Percentiles rank a stretch among this genome's conserved stretches.
These are phyloP conservation scores for Rotaria socialis DNA, from an alignment of 2,888 invertebrate species.

Conservation along the genomic window DNA sequence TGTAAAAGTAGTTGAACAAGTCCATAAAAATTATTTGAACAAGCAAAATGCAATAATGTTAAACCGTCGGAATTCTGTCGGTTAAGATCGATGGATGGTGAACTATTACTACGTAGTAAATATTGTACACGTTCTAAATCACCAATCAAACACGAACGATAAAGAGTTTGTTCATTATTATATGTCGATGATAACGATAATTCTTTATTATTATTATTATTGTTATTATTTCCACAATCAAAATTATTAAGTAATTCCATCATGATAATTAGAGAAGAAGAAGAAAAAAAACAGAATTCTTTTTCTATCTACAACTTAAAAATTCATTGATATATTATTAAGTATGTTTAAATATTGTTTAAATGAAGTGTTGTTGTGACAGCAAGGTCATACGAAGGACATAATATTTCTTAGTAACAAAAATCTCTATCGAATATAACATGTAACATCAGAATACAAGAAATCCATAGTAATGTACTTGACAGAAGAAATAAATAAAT, in stretches of 20 bases:
- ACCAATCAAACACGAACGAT: conserved; percentile 21
- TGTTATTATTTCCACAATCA: neutral
- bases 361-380: neutral
- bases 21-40: conserved; percentile 32
- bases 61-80: conserved; percentile 23
- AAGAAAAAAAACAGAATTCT: neutral
- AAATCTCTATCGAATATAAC: neutral
- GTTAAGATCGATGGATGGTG: conserved; percentile 11
- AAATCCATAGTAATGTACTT: neutral
- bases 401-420: neutral
- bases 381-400: neutral
- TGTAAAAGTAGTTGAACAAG: conserved; percentile 20
- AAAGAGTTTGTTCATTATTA: conserved; percentile 6
- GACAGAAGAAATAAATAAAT: no score
- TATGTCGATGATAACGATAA: neutral
- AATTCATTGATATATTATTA: neutral
- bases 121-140: conserved; percentile 34
- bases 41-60: conserved; percentile 16
- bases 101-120: neutral
- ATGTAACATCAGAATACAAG: neutral
- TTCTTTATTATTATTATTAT: neutral
- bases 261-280: neutral
- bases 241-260: conserved; percentile 16
- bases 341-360: neutral
- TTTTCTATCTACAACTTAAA: neutral